Percentiles rank a stretch among this genome's conserved stretches.
Conservation (phyloP, 2,797 vertebrate species). For the Perodicticus potto region DNA sequence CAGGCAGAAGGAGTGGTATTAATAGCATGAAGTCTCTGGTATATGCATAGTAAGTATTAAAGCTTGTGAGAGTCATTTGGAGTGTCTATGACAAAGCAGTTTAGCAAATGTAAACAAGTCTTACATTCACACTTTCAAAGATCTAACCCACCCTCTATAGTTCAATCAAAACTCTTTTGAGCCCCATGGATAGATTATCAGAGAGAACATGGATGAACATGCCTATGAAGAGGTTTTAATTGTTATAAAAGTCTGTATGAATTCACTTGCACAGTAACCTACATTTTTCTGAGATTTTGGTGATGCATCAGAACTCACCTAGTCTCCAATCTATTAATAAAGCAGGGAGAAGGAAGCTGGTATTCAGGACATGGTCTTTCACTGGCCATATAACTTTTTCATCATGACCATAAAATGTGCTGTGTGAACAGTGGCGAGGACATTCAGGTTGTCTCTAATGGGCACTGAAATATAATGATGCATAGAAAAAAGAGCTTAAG, state of each 20-base stretch:
- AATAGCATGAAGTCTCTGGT: background rate
- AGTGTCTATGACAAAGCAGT: background rate
- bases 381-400: background rate
- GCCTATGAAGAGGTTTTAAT: background rate
- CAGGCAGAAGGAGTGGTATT: background rate
- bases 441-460: background rate
- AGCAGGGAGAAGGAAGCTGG: accelerated
- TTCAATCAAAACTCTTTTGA: conserved; percentile 1
- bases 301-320: background rate
- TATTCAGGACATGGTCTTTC: background rate
- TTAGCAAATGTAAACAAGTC: background rate
- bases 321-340: background rate
- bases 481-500: background rate
- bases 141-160: background rate
- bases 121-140: background rate
- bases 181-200: background rate
- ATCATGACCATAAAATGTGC: background rate
- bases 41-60: background rate
- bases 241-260: background rate
- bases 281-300: background rate
- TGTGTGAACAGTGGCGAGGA: background rate
- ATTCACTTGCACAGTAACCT: background rate
- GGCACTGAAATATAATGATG: background rate
- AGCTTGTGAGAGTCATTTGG: background rate
- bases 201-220: background rate